These are phyloP conservation scores for Leucozona laternaria DNA, from an alignment of 2,888 invertebrate species.

Conservation along the genomic window DNA sequence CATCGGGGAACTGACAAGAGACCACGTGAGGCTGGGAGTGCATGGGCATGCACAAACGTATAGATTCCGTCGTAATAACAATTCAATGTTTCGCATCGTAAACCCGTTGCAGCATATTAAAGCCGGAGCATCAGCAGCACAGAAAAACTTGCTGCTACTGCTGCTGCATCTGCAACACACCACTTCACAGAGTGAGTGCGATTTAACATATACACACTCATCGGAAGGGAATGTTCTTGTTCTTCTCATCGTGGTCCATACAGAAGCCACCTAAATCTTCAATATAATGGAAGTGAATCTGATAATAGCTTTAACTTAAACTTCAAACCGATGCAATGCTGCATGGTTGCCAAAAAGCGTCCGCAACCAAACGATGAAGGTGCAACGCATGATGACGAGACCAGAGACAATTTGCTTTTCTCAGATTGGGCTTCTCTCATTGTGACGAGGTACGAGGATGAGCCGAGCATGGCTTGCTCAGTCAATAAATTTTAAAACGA, in stretches of 20 bases:
- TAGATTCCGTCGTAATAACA: conserved; percentile 39
- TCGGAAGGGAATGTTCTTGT: conserved; percentile 6
- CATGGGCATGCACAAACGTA: conserved; percentile 21
- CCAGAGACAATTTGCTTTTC: conserved; percentile 49
- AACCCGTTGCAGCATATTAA: conserved; percentile 48
- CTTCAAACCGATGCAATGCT: background rate
- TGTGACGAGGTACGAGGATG: conserved; percentile 1
- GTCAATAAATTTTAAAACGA: conserved; percentile 42
- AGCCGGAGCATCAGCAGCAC: conserved; percentile 14
- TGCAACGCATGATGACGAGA: conserved; percentile 15
- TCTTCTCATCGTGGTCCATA: conserved; percentile 1
- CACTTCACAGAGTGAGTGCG: conserved; percentile 56
- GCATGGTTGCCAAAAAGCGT: background rate
- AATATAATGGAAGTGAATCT: conserved; percentile 38
- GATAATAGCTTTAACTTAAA: conserved; percentile 47
- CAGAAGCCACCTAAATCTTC: conserved; percentile 26
- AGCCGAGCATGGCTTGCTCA: conserved; percentile 17
- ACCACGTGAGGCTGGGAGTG: conserved; percentile 41
- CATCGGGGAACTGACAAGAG: conserved; percentile 22
- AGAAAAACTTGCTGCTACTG: conserved; percentile 2
- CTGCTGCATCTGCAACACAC: conserved; percentile 26
- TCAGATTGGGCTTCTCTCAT: conserved; percentile 14
- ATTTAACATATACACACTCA: no score
- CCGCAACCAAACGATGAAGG: background rate
- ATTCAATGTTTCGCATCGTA: conserved; percentile 64